Conservation (phyloP, 2,888 invertebrate genomes). For the Lycophotia porphyrea region DNA sequence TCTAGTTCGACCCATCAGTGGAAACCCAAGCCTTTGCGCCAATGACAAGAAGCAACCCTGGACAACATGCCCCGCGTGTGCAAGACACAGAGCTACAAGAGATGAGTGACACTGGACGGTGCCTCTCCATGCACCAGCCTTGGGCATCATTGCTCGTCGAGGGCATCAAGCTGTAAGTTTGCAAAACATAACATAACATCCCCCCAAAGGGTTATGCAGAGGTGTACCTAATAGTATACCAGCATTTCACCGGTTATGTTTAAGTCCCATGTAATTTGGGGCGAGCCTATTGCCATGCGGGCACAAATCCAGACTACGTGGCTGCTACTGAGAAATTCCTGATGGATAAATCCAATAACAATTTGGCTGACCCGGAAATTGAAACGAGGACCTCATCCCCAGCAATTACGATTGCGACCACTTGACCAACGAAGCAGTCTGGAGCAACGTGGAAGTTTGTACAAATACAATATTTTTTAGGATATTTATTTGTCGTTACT, state of each 20-base stretch:
- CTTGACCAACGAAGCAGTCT: too few relatives aligned
- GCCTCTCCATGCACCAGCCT: constrained; percentile 98
- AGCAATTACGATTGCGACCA: too few relatives aligned
- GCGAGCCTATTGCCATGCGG: too few relatives aligned
- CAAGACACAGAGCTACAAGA: constrained; percentile 95
- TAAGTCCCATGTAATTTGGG: too few relatives aligned
- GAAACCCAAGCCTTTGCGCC: constrained; percentile 64
- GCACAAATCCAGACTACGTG: too few relatives aligned
- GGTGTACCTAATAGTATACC: too few relatives aligned
- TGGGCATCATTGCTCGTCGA: constrained; percentile 97
- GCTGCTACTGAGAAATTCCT: too few relatives aligned
- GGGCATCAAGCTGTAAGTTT: constrained; percentile 96
- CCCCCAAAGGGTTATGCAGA: too few relatives aligned
- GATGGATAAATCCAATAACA: too few relatives aligned
- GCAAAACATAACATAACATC: not conserved
- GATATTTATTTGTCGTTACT: not conserved
- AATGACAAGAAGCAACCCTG: constrained; percentile 53
- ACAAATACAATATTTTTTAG: not conserved
- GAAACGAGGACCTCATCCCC: too few relatives aligned
- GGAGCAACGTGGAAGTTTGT: not conserved
- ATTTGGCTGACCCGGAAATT: too few relatives aligned
- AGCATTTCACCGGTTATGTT: too few relatives aligned
- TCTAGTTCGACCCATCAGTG: constrained; percentile 79
- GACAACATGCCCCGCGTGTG: constrained; percentile 83
- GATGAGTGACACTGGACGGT: constrained; percentile 96